Evolutionary conservation across 1,140 invertebrate genomes (phyloP).

Genomic region (Nasonia vitripennis): DNA sequence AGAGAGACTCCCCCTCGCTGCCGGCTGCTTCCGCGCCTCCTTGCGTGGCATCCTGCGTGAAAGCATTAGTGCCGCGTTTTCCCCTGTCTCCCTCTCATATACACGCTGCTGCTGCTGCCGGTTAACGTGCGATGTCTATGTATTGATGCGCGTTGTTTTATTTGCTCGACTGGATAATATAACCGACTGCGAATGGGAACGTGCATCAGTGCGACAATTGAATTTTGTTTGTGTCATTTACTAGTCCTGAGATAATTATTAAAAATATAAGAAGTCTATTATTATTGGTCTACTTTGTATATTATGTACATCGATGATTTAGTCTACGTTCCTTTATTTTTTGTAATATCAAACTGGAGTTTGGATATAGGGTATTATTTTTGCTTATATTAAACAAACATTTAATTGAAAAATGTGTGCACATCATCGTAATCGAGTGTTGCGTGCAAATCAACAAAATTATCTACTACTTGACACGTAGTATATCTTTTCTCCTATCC

Average conservation of each 20-base stretch:
- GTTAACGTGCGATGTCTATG: background rate
- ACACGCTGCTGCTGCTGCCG: background rate
- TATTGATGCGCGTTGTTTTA: background rate
- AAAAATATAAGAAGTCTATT: too few relatives aligned
- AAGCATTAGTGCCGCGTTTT: conserved; percentile 18
- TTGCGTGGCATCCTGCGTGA: background rate
- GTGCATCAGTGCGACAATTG: background rate
- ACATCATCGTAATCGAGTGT: too few relatives aligned
- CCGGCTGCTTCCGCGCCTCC: background rate
- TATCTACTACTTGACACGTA: background rate
- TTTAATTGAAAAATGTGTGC: too few relatives aligned
- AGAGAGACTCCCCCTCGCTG: background rate
- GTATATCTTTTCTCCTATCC: background rate
- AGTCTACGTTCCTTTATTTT: too few relatives aligned
- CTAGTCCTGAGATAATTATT: too few relatives aligned
- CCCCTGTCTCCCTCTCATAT: background rate
- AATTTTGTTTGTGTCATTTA: too few relatives aligned
- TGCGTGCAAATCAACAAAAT: background rate
- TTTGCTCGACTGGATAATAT: background rate
- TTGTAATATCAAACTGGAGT: too few relatives aligned
- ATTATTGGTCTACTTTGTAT: too few relatives aligned
- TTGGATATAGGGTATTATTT: too few relatives aligned
- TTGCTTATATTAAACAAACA: too few relatives aligned
- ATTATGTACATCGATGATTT: too few relatives aligned
- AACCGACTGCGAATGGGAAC: background rate